A percentile compares a stretch with the other conserved stretches of the same genome.
phyloP scores from a whole-genome alignment of 2,888 invertebrate species.

The Drosophila fulvimacula region DNA sequence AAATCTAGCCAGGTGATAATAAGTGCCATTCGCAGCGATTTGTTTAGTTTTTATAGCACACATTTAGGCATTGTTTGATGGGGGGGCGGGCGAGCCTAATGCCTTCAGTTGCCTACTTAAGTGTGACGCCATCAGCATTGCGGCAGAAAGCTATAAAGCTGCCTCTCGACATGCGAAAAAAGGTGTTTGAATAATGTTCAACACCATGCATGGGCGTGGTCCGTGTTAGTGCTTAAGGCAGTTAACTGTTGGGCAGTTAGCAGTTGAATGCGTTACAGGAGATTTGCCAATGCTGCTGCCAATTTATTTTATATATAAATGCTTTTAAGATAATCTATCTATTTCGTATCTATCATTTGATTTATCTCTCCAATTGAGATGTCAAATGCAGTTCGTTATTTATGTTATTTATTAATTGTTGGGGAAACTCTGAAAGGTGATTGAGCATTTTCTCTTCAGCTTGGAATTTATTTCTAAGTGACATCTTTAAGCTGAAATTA shows the following conservation, averaged over 20 bases:
- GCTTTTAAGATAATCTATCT: constrained; percentile 21
- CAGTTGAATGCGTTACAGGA: constrained; percentile 5
- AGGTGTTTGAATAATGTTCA: constrained; percentile 50
- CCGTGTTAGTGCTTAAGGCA: constrained; percentile 37
- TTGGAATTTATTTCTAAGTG: background rate
- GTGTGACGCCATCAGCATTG: constrained; percentile 46
- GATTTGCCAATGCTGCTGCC: constrained; percentile 2
- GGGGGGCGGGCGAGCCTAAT: constrained; percentile 21
- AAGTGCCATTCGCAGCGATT: constrained; percentile 81
- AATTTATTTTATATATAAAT: constrained; percentile 4
- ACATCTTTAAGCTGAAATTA: background rate
- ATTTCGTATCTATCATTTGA: background rate
- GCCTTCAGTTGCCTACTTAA: constrained; percentile 50
- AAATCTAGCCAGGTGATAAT: constrained; percentile 77
- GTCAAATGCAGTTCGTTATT: background rate
- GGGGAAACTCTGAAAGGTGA: background rate
- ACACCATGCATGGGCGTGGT: constrained; percentile 28
- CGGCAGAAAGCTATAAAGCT: constrained; percentile 67
- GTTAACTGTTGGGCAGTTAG: constrained; percentile 38
- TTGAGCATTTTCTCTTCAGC: background rate
- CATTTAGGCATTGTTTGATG: constrained; percentile 50
- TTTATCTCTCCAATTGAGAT: background rate
- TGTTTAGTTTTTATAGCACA: constrained; percentile 79
- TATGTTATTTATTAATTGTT: background rate
- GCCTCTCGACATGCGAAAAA: constrained; percentile 18